Evolutionary conservation across 1,140 invertebrate species (phyloP).

Genomic region (Eupeodes corollae): DNA sequence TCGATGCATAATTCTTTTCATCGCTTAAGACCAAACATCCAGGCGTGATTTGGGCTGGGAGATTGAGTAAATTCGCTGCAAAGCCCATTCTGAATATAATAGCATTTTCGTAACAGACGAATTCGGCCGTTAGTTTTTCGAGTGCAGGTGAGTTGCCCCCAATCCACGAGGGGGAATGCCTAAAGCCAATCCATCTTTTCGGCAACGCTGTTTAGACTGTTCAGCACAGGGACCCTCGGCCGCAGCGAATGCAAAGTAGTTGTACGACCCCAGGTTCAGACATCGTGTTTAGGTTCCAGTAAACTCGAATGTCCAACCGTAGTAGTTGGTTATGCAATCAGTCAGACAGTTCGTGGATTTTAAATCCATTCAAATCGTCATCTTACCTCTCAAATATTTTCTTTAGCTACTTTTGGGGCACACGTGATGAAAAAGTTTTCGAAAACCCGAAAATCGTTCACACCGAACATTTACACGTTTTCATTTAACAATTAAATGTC

Average conservation of each 20-base stretch:
- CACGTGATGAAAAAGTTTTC: no score
- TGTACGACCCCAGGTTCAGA: conserved; percentile 86
- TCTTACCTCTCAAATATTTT: no score
- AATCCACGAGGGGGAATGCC: conserved; percentile 49
- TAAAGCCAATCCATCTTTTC: conserved; percentile 54
- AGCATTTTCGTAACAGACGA: conserved; percentile 86
- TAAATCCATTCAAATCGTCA: background rate
- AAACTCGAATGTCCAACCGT: no score
- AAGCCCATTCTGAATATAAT: conserved; percentile 98
- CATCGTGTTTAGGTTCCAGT: conserved; percentile 90
- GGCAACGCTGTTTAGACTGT: conserved; percentile 49
- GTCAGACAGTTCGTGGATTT: background rate
- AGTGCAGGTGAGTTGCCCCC: conserved; percentile 62
- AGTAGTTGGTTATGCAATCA: no score
- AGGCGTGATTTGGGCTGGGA: conserved; percentile 72
- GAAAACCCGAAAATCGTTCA: no score
- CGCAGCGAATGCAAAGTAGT: conserved; percentile 89
- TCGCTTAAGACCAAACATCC: conserved; percentile 88
- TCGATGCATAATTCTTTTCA: no score
- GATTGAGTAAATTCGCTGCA: conserved; percentile 90
- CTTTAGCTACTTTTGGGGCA: no score
- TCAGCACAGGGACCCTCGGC: no score
- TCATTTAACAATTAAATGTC: no score
- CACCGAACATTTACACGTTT: no score
- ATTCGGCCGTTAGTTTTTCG: conserved; percentile 74